Percentiles rank a stretch among this genome's conserved stretches.
These are phyloP conservation scores for Luscinia luscinia DNA, from an alignment of 2,797 vertebrate species.

Conservation along the genomic window DNA sequence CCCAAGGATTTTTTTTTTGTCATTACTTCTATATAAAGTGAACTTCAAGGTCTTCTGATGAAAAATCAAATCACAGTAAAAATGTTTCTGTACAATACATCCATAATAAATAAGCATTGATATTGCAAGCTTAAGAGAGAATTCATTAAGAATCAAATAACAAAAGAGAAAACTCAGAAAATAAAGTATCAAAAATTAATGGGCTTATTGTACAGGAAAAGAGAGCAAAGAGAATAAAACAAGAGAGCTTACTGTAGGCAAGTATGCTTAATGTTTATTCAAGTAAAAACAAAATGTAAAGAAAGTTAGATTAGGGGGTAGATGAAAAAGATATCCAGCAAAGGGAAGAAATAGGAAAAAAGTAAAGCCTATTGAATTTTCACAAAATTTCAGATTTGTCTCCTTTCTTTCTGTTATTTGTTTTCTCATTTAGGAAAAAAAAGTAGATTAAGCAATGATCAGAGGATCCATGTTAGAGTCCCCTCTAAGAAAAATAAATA, in stretches of 20 bases:
- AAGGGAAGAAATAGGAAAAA: slow-evolving; percentile 37
- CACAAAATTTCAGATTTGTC: slow-evolving; percentile 35
- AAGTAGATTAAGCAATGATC: slow-evolving; percentile 28
- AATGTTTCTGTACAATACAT: slow-evolving; percentile 61
- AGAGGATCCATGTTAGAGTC: slow-evolving; percentile 4
- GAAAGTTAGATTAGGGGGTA: slow-evolving; percentile 55
- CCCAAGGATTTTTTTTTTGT: slow-evolving; percentile 9
- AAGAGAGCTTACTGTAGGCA: slow-evolving; percentile 63
- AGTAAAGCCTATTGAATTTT: slow-evolving; percentile 43
- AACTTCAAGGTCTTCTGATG: slow-evolving; percentile 56
- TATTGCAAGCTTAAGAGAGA: slow-evolving; percentile 69
- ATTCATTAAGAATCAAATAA: slow-evolving; percentile 71
- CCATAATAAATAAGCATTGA: slow-evolving; percentile 69
- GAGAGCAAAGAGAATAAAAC: slow-evolving; percentile 72
- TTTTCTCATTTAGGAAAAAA: neutral
- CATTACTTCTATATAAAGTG: slow-evolving; percentile 41
- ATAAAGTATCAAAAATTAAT: slow-evolving; percentile 74
- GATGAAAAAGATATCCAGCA: slow-evolving; percentile 43
- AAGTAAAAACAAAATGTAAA: slow-evolving; percentile 71
- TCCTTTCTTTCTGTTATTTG: slow-evolving; percentile 1
- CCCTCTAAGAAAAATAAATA: neutral
- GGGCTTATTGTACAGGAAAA: slow-evolving; percentile 55
- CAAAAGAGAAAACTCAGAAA: slow-evolving; percentile 68
- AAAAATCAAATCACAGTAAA: slow-evolving; percentile 61
- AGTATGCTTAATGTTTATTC: slow-evolving; percentile 70